Base-by-base conservation (phyloP, 2,797 vertebrate species). In the Pitangus sulphuratus region DNA sequence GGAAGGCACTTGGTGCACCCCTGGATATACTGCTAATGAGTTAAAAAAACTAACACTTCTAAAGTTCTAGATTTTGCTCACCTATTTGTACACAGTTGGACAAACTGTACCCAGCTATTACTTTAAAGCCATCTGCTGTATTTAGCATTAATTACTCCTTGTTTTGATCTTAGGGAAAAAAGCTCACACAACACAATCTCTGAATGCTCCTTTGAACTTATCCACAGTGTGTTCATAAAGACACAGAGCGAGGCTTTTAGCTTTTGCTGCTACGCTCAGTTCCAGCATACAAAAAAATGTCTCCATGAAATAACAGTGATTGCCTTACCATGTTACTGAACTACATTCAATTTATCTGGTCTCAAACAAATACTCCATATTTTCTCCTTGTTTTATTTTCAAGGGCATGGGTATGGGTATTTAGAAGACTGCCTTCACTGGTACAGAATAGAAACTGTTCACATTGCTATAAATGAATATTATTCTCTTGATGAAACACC, bases 371-470 rank as follows among this genome's bases (percentile, higher is more conserved):
- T 78, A 66, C 79, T 84, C 50, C 31, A 8, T 85, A 87, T 95
- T 97, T 96, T 96, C 95, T 95, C 86, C 90, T 95, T 70, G 47
- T 88, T 96, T 97, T 97, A 95, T 94, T 97, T 97, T 97, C 95
- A 93, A 97, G 95, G 95, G 87, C 87, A 92, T 31, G 24, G 56
- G 42, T 87, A 94, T 79, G 89, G 84, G 85, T 95, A 97, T 98
- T 97, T 97, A 97, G 97, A 97, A 96, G 74, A 95, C 93, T 95
- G 94, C 78, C 90, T 97, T 93, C 18, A 91, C 90, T 94, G 84
- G 74, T 93, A 96, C 22, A 90, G 87, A 96, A 96, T 51, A 87
- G 74, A 95, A 95, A 75, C 10, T 14, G 28, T 89, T 92, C 92
- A 65, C 69, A 54, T 93, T 48, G 39, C 82, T 90, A 18, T 74